Evolutionary conservation across 1,140 invertebrate species (phyloP).

Genomic region (Globodera ellingtonae): DNA sequence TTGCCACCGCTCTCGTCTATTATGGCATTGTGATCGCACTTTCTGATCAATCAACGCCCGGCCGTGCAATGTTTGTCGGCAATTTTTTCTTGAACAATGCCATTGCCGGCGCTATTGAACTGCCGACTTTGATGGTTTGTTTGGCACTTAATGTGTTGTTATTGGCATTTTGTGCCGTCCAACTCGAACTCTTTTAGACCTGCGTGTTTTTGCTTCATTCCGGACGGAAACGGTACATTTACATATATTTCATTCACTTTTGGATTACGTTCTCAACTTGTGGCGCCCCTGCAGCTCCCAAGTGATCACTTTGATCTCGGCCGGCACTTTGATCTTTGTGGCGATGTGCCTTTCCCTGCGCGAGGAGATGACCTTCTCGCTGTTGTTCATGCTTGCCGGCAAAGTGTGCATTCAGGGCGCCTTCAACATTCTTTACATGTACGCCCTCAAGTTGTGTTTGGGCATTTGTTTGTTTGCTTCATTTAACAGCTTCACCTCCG

Average conservation of each 20-base stretch:
- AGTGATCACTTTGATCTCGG: conserved; percentile 59
- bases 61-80: conserved; percentile 58
- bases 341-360: conserved; percentile 52
- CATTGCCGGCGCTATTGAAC: conserved; percentile 62
- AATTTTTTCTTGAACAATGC: conserved; percentile 65
- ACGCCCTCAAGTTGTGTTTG: neutral
- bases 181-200: conserved; percentile 4
- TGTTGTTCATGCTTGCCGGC: conserved; percentile 62
- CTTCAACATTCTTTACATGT: conserved; percentile 64
- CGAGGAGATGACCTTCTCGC: conserved; percentile 57
- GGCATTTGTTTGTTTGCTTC: neutral
- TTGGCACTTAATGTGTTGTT: neutral
- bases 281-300: conserved; percentile 48
- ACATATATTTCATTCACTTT: conserved; percentile 17
- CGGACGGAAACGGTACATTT: conserved; percentile 51
- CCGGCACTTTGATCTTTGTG: conserved; percentile 55
- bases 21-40: conserved; percentile 64
- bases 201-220: conserved; percentile 60
- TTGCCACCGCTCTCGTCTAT: conserved; percentile 62
- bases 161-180: neutral
- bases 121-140: conserved; percentile 54
- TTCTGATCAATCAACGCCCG: conserved; percentile 62
- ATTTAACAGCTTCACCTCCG: conserved; percentile 53
- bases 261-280: neutral
- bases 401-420: conserved; percentile 64